A percentile compares a stretch with the other conserved stretches of the same genome.
These are phyloP conservation scores for Catonia carolina DNA, from an alignment of 2,888 invertebrate species.

Conservation along the genomic window DNA sequence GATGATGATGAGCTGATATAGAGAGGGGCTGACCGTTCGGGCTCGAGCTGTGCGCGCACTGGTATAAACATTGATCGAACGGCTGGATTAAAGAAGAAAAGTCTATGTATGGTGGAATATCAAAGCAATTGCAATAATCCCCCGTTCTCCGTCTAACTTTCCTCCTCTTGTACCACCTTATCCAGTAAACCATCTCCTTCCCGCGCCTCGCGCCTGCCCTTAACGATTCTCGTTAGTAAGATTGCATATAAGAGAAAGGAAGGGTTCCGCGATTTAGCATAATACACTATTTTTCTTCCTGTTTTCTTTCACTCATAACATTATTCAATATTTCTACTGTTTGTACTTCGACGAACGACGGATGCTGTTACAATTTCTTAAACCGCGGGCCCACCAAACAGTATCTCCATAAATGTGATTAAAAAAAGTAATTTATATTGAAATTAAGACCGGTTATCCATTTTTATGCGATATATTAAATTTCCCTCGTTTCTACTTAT, in stretches of 20 bases:
- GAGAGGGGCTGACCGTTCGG: conserved; percentile 5
- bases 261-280: too few relatives aligned
- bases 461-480: too few relatives aligned
- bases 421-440: too few relatives aligned
- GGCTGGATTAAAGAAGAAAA: conserved; percentile 17
- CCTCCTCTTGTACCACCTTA: neutral
- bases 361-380: too few relatives aligned
- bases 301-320: too few relatives aligned
- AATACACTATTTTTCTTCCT: too few relatives aligned
- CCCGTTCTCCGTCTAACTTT: neutral
- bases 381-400: too few relatives aligned
- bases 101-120: conserved; percentile 13
- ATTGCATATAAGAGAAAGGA: conserved; percentile 5
- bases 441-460: too few relatives aligned
- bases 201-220: neutral
- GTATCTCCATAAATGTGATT: too few relatives aligned
- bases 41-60: conserved; percentile 6
- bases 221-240: conserved; percentile 14
- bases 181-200: neutral
- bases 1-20: neutral
- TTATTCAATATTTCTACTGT: too few relatives aligned
- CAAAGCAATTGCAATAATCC: conserved; percentile 21
- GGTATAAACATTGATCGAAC: conserved; percentile 19
- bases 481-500: too few relatives aligned
- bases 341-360: too few relatives aligned